Conservation (phyloP, 2,113 vertebrate species). For the Neotoma lepida region DNA sequence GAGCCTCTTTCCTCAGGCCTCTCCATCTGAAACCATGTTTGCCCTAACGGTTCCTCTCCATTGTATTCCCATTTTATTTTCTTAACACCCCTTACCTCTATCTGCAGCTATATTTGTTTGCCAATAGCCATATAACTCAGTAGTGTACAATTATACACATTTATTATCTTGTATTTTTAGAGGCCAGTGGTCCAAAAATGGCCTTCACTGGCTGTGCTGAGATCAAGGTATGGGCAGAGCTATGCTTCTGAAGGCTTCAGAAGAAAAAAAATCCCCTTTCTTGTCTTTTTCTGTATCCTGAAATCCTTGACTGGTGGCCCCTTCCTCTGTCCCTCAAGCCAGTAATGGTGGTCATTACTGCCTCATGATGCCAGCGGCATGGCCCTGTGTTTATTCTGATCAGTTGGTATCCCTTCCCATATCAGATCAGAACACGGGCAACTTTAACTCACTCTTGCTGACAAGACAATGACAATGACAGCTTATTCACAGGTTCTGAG, state of each 20-base stretch:
- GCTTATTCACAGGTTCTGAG: neutral
- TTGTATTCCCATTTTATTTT: neutral
- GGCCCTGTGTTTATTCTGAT: neutral
- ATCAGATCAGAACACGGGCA: neutral
- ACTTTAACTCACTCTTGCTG: neutral
- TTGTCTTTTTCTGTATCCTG: neutral
- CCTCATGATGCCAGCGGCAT: neutral
- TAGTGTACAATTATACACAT: neutral
- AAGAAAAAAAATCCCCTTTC: neutral
- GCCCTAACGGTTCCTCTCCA: neutral
- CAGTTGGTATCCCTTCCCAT: neutral
- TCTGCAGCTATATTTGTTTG: neutral
- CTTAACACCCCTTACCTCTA: neutral
- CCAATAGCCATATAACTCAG: neutral
- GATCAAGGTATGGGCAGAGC: neutral
- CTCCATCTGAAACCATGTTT: neutral
- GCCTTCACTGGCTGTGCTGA: neutral
- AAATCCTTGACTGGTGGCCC: neutral
- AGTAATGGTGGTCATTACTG: accelerated
- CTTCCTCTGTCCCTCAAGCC: neutral
- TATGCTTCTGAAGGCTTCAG: neutral
- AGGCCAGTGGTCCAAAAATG: neutral
- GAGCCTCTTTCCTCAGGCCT: neutral
- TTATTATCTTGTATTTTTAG: neutral
- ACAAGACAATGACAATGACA: too few species aligned